Percentiles rank a stretch among this genome's conserved stretches.
These are phyloP conservation scores for Microplitis demolitor DNA, from an alignment of 1,140 invertebrate species.

Conservation along the genomic window DNA sequence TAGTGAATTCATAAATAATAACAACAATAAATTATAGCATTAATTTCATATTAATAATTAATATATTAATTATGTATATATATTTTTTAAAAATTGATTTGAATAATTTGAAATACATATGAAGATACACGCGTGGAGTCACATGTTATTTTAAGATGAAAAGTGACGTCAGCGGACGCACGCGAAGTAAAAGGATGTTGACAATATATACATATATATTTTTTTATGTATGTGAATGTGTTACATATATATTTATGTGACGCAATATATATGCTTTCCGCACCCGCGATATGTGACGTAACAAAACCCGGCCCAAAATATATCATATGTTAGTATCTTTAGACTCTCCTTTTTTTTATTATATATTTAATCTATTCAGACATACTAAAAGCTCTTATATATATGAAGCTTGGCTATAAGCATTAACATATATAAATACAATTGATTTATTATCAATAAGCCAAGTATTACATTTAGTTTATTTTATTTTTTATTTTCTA, in stretches of 20 bases:
- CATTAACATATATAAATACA: too few relatives aligned
- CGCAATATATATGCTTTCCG: slow-evolving; percentile 26
- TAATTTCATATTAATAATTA: too few relatives aligned
- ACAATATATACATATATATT: slow-evolving; percentile 19
- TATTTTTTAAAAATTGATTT: slow-evolving; percentile 10
- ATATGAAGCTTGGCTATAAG: too few relatives aligned
- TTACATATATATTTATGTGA: slow-evolving; percentile 8
- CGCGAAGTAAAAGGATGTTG: slow-evolving; percentile 32
- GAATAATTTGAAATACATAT: slow-evolving; percentile 7
- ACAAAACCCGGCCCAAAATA: slow-evolving; percentile 33
- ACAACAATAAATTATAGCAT: too few relatives aligned
- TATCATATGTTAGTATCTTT: background rate
- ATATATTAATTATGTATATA: too few relatives aligned
- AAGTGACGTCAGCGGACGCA: slow-evolving; percentile 39
- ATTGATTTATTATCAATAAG: too few relatives aligned
- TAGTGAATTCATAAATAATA: too few relatives aligned
- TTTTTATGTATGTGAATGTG: too few relatives aligned
- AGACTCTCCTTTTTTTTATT: background rate
- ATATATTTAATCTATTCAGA: background rate
- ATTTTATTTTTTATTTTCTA: too few relatives aligned
- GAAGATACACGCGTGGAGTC: slow-evolving; percentile 34
- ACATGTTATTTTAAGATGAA: slow-evolving; percentile 40
- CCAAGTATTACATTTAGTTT: too few relatives aligned
- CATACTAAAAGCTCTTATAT: too few relatives aligned
- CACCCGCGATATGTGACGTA: slow-evolving; percentile 35